Percentiles rank a stretch among this genome's conserved stretches.
These are phyloP conservation scores for Mesoligia furuncula DNA, from an alignment of 2,888 invertebrate genomes.

Conservation along the genomic window DNA sequence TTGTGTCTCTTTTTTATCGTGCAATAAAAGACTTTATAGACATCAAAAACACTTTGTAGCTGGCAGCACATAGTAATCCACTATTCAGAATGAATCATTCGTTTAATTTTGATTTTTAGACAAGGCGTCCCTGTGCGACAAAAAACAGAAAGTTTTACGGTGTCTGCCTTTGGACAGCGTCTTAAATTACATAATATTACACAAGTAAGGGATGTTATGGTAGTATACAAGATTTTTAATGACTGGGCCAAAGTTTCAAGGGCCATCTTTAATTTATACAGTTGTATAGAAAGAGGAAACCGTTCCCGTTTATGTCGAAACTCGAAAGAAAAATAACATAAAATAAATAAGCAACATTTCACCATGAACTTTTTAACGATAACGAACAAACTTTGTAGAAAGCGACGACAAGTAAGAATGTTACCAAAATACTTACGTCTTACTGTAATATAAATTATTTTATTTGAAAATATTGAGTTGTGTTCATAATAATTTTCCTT, in stretches of 20 bases:
- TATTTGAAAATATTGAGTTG: no score
- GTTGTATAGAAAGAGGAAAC: constrained; percentile 6
- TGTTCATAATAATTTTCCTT: no score
- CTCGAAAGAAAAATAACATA: constrained; percentile 25
- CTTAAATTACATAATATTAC: background rate
- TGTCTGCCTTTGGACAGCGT: no score
- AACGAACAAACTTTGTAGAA: constrained; percentile 29
- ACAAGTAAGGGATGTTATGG: background rate
- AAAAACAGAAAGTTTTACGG: no score
- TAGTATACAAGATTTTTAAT: background rate
- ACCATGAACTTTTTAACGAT: constrained; percentile 43
- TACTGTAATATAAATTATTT: background rate
- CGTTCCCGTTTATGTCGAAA: constrained; percentile 3
- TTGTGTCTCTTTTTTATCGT: no score
- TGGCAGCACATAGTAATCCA: no score
- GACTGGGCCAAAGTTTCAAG: constrained; percentile 9
- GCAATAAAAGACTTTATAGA: no score
- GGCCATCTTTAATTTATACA: constrained; percentile 6
- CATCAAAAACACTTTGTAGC: no score
- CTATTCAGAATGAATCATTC: no score
- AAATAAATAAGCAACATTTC: constrained; percentile 29
- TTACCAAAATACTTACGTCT: background rate
- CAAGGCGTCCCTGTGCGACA: no score
- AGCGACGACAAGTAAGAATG: constrained; percentile 5
- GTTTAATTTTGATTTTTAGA: no score